A percentile compares a stretch with the other conserved stretches of the same genome.
These are phyloP conservation scores for Stichodactyla helianthus DNA, from an alignment of 64 coral and sea anemone species.

Conservation along the genomic window DNA sequence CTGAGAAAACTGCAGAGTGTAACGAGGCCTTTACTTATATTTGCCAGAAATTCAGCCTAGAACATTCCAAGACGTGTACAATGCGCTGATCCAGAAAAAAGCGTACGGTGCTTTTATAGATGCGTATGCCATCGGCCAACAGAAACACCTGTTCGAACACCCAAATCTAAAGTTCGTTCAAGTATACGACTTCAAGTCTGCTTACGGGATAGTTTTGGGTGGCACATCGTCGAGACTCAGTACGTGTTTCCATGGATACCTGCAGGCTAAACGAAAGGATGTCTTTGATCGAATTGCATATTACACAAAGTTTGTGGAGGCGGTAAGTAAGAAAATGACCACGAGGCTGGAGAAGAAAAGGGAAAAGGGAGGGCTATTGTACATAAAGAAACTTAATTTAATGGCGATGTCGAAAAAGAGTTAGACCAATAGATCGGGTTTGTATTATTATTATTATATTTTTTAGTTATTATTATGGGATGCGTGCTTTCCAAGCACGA, in stretches of 20 bases:
- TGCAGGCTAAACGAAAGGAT: conserved; percentile 38
- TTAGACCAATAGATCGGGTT: no score
- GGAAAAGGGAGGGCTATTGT: no score
- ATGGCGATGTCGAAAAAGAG: no score
- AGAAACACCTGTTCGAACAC: conserved; percentile 56
- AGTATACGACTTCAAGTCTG: conserved; percentile 65
- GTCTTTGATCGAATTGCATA: conserved; percentile 54
- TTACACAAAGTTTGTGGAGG: conserved; percentile 41
- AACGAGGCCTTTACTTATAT: background rate
- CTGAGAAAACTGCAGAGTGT: background rate
- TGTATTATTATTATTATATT: no score
- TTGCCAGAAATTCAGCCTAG: background rate
- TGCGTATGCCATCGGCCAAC: conserved; percentile 51
- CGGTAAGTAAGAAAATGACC: background rate
- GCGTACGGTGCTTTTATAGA: conserved; percentile 69
- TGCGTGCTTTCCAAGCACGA: no score
- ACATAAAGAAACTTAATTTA: no score
- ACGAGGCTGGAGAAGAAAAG: no score
- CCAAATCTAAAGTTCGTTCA: conserved; percentile 42
- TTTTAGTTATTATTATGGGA: no score
- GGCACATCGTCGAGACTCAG: conserved; percentile 43
- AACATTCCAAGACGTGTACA: conserved; percentile 20
- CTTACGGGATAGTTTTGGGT: conserved; percentile 69
- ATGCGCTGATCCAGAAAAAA: conserved; percentile 48
- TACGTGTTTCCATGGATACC: conserved; percentile 47